Percentiles rank a stretch among this genome's conserved stretches.
Evolutionary conservation across 2,888 invertebrate species (phyloP).

Genomic region (Torymus aiolomorphi): DNA sequence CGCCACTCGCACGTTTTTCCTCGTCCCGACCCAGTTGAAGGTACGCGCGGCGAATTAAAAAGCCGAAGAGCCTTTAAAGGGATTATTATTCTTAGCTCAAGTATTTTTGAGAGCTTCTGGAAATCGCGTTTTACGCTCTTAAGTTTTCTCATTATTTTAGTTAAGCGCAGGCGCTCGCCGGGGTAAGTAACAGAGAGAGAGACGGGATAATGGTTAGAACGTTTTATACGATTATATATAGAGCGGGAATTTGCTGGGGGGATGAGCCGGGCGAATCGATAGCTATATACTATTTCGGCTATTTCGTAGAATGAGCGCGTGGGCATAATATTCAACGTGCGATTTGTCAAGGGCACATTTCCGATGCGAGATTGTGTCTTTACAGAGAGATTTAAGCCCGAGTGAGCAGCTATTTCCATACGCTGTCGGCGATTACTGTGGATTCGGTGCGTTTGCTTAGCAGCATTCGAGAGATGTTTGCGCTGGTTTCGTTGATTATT

Average conservation of each 20-base stretch:
- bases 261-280: neutral
- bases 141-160: slow-evolving; percentile 50
- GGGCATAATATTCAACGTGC: slow-evolving; percentile 11
- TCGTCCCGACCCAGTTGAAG: neutral
- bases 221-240: slow-evolving; percentile 22
- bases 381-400: neutral
- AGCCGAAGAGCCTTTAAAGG: slow-evolving; percentile 27
- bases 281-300: too few relatives aligned
- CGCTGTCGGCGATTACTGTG: neutral
- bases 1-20: neutral
- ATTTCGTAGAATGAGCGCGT: neutral
- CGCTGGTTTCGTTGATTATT: slow-evolving; percentile 17
- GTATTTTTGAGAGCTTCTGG: slow-evolving; percentile 44
- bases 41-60: slow-evolving; percentile 21
- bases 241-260: too few relatives aligned
- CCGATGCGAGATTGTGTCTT: slow-evolving; percentile 44
- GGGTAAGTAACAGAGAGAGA: slow-evolving; percentile 1
- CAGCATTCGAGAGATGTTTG: neutral
- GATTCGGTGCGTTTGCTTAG: slow-evolving; percentile 15
- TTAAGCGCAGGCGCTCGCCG: slow-evolving; percentile 15
- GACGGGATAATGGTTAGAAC: slow-evolving; percentile 19
- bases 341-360: slow-evolving; percentile 44
- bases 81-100: slow-evolving; percentile 47
- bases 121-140: slow-evolving; percentile 35
- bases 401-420: slow-evolving; percentile 1